Percentiles rank a stretch among this genome's conserved stretches.
Evolutionary conservation across 2,113 vertebrate genomes (phyloP).

Genomic region (Catharus fuscescens): DNA sequence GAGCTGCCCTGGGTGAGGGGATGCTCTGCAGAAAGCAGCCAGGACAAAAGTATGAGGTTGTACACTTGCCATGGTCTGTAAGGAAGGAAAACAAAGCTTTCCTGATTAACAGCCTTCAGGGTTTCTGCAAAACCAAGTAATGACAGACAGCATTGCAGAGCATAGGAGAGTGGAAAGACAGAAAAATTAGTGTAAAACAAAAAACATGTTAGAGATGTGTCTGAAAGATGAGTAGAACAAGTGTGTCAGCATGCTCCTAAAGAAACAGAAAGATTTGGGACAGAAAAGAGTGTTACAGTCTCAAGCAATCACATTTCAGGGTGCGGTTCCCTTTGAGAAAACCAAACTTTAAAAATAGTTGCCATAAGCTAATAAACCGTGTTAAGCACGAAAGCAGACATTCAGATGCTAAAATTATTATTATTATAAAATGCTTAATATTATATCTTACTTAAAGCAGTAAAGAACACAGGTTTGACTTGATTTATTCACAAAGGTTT

Average conservation of each 20-base stretch:
- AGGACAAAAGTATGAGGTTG: neutral
- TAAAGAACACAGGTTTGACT: neutral
- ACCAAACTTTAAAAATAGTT: neutral
- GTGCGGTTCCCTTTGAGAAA: neutral
- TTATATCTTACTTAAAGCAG: neutral
- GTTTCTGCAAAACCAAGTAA: neutral
- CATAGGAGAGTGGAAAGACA: neutral
- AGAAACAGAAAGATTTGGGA: neutral
- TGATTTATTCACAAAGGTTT: neutral
- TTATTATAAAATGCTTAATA: neutral
- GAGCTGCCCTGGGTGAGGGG: accelerated
- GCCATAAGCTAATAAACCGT: neutral
- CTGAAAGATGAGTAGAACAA: neutral
- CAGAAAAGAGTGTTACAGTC: neutral
- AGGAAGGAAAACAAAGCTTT: neutral
- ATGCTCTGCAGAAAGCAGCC: neutral
- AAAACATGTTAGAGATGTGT: neutral
- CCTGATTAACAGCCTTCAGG: neutral
- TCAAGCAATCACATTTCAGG: neutral
- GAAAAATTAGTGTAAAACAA: neutral
- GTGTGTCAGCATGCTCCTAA: neutral
- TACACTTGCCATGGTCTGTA: neutral
- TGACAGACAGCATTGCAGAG: neutral
- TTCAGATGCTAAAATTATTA: neutral
- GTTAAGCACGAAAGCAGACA: neutral